Conservation (phyloP, 1,140 invertebrate genomes). For the Caenorhabditis remanei region DNA sequence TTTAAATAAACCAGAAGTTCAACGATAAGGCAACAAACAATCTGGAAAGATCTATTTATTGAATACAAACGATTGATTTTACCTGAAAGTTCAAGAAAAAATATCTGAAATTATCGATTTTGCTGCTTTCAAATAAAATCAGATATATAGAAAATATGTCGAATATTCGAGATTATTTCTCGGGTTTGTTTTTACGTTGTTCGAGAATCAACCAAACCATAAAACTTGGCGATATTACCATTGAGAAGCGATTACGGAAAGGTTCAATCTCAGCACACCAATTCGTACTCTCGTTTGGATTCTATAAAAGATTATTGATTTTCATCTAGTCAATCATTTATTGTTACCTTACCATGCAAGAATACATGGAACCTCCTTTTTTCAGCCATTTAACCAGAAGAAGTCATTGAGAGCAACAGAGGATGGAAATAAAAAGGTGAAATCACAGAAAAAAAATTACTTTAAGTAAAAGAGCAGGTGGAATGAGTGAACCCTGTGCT, state of each 20-base stretch:
- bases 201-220: no score
- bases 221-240: no score
- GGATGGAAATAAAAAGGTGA: no score
- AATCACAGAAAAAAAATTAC: no score
- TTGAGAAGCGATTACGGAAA: neutral
- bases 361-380: neutral
- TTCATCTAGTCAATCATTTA: no score
- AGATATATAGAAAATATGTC: neutral
- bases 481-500: neutral
- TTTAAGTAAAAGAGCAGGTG: neutral
- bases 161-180: neutral
- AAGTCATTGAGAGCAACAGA: neutral
- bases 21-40: neutral
- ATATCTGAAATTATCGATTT: neutral
- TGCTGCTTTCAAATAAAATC: neutral
- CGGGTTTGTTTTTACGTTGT: no score
- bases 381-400: neutral
- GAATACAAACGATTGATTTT: neutral
- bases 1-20: no score
- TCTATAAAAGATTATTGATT: no score
- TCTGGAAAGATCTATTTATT: neutral
- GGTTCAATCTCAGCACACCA: neutral
- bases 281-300: no score
- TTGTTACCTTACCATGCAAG: no score
- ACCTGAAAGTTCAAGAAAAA: slow-evolving; percentile 7